A percentile compares a stretch with the other conserved stretches of the same genome.
These are phyloP conservation scores for Dasypogon diadema DNA, from an alignment of 2,888 invertebrate genomes.

Conservation along the genomic window DNA sequence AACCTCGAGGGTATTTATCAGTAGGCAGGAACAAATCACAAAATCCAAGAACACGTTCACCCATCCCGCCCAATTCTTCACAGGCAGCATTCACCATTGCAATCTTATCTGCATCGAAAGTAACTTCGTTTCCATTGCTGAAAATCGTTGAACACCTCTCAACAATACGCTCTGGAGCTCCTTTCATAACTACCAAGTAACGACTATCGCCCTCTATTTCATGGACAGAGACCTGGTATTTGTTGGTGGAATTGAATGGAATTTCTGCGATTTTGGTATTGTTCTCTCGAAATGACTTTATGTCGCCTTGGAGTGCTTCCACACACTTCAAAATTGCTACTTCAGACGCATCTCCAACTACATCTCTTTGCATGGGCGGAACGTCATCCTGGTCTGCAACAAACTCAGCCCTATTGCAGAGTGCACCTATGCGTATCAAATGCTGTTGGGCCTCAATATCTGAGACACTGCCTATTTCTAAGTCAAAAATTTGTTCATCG, in stretches of 20 bases:
- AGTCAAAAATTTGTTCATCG: conserved; percentile 94
- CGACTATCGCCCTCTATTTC: conserved; percentile 90
- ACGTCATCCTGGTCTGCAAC: conserved; percentile 88
- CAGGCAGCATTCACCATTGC: conserved; percentile 91
- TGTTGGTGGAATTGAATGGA: conserved; percentile 93
- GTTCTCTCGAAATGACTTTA: conserved; percentile 79
- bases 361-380: conserved; percentile 88
- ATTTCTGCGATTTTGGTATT: conserved; percentile 89
- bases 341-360: conserved; percentile 91
- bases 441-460: conserved; percentile 70
- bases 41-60: conserved; percentile 87
- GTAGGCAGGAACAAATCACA: conserved; percentile 88
- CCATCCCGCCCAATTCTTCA: conserved; percentile 84
- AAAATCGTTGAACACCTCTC: conserved; percentile 87
- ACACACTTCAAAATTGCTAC: conserved; percentile 89
- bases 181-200: conserved; percentile 91
- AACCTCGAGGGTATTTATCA: conserved; percentile 88
- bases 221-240: conserved; percentile 91
- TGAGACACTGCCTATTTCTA: conserved; percentile 86
- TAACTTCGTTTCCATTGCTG: conserved; percentile 86
- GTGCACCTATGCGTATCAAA: conserved; percentile 88
- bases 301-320: conserved; percentile 85
- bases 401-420: conserved; percentile 97
- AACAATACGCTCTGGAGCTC: conserved; percentile 91
- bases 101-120: conserved; percentile 87